phyloP scores from a whole-genome alignment of 2,888 invertebrate genomes.

The Mythimna loreyi region DNA sequence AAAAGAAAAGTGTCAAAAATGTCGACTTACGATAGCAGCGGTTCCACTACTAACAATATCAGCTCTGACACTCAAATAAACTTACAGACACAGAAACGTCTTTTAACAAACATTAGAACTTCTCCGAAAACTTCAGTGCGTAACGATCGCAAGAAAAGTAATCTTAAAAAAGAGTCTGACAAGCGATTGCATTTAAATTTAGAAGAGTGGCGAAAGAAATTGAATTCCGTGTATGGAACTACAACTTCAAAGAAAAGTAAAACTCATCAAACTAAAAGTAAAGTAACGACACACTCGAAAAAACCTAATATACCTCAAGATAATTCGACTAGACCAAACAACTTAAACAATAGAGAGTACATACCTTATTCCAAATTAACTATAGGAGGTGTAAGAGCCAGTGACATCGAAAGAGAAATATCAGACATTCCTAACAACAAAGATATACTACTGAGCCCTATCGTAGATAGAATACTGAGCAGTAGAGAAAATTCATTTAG shows the following conservation, averaged over 20 bases:
- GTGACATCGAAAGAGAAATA: conserved; percentile 86
- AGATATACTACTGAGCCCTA: conserved; percentile 80
- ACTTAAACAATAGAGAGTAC: conserved; percentile 81
- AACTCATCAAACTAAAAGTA: conserved; percentile 62
- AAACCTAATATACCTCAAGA: conserved; percentile 48
- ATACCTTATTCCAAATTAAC: conserved; percentile 88
- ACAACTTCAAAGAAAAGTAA: conserved; percentile 65
- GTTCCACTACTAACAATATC: conserved; percentile 78
- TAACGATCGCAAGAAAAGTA: conserved; percentile 63
- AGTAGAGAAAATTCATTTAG: conserved; percentile 82
- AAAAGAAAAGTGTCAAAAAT: conserved; percentile 81
- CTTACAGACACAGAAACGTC: conserved; percentile 67
- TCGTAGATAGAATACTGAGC: conserved; percentile 82
- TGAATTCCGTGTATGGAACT: conserved; percentile 80
- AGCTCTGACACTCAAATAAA: conserved; percentile 74
- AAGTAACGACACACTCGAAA: conserved; percentile 60
- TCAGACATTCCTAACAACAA: conserved; percentile 77
- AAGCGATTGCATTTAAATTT: conserved; percentile 71
- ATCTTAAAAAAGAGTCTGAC: conserved; percentile 66
- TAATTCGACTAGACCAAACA: conserved; percentile 36
- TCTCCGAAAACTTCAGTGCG: conserved; percentile 69
- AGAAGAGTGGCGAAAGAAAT: conserved; percentile 83
- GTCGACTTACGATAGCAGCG: conserved; percentile 82
- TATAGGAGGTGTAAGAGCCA: conserved; percentile 83
- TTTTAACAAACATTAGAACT: conserved; percentile 61